Conservation (phyloP, 2,113 vertebrate species). For the Monopterus albus region DNA sequence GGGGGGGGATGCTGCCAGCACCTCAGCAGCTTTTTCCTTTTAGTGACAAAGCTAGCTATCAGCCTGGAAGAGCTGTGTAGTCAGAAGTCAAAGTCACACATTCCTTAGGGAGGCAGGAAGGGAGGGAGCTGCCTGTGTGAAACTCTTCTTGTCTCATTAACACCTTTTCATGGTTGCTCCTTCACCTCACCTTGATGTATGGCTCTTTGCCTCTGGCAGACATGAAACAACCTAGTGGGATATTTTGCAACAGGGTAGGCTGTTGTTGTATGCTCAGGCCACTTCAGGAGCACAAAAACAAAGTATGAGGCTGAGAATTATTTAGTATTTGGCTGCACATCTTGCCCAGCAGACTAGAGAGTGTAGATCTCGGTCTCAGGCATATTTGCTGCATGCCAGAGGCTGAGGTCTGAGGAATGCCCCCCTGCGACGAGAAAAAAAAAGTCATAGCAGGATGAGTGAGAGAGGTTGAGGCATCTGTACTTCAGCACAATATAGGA, state of each 20-base stretch:
- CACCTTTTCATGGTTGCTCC: constrained; percentile 59
- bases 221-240: constrained; percentile 3
- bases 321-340: constrained; percentile 15
- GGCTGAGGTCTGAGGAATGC: constrained; percentile 75
- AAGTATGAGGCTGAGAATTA: constrained; percentile 20
- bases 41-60: constrained; percentile 18
- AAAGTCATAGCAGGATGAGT: constrained; percentile 53
- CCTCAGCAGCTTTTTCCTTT: constrained; percentile 10
- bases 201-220: constrained; percentile 20
- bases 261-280: not conserved
- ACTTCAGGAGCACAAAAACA: constrained; percentile 3
- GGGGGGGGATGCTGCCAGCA: constrained; percentile 48
- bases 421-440: constrained; percentile 70
- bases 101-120: constrained; percentile 57
- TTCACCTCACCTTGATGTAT: constrained; percentile 44
- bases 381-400: constrained; percentile 76
- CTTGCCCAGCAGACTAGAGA: constrained; percentile 40
- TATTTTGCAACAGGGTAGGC: constrained; percentile 2
- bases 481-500: constrained; percentile 54
- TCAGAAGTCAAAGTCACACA: constrained; percentile 37
- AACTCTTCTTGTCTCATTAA: constrained; percentile 59
- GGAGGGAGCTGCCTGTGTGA: constrained; percentile 40
- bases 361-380: constrained; percentile 49
- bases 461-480: constrained; percentile 59
- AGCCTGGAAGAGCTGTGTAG: constrained; percentile 16